phyloP scores from a whole-genome alignment of 2,113 vertebrate species.

The Amphiprion ocellaris region DNA sequence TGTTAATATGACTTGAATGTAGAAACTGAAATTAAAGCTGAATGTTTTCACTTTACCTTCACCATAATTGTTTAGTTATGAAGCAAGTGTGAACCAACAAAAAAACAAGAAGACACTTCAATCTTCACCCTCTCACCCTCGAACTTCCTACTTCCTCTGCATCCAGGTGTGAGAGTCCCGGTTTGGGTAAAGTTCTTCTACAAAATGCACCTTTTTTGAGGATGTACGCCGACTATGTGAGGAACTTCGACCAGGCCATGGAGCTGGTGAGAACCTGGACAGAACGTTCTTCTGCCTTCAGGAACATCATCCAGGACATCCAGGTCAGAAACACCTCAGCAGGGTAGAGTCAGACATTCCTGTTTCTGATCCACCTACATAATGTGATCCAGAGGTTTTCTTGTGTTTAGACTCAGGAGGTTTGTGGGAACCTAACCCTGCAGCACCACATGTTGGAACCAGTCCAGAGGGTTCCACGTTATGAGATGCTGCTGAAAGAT shows the following conservation, averaged over 20 bases:
- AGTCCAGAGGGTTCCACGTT: constrained; percentile 92
- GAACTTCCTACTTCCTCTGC: not conserved
- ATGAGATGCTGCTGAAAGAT: constrained; percentile 92
- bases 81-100: too few relatives aligned
- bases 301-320: constrained; percentile 86
- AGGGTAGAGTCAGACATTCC: too few relatives aligned
- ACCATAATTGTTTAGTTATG: too few relatives aligned
- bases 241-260: constrained; percentile 87
- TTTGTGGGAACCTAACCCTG: constrained; percentile 86
- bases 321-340: constrained; percentile 78
- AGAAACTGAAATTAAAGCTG: too few relatives aligned
- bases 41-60: too few relatives aligned
- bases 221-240: constrained; percentile 91
- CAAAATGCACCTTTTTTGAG: constrained; percentile 92
- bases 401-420: constrained; percentile 82
- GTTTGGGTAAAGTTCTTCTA: constrained; percentile 89
- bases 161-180: constrained; percentile 83
- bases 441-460: constrained; percentile 90
- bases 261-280: constrained; percentile 90
- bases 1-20: too few relatives aligned
- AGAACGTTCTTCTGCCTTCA: constrained; percentile 86
- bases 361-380: not conserved
- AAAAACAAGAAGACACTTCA: too few relatives aligned
- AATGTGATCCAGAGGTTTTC: not conserved
- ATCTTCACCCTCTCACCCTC: rapidly evolving